Conservation (phyloP, 2,888 invertebrate species). For the Branchinecta sandiegonensis region DNA sequence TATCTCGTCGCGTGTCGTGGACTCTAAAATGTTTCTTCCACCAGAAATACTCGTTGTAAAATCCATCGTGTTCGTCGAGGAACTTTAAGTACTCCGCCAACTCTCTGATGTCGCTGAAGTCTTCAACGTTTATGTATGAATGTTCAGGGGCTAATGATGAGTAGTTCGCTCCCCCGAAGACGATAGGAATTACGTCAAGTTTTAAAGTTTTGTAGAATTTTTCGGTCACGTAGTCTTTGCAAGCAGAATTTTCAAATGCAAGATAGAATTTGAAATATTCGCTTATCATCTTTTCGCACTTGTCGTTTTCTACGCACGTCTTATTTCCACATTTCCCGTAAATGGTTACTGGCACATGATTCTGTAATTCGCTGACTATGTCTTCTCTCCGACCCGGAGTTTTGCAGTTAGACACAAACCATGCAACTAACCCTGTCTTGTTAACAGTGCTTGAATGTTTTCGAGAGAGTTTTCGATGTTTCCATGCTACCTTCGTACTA, state of each 20-base stretch:
- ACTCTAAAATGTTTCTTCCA: slow-evolving; percentile 39
- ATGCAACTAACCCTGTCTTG: slow-evolving; percentile 28
- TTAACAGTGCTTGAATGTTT: neutral
- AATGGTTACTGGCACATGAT: slow-evolving; percentile 32
- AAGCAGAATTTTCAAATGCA: slow-evolving; percentile 22
- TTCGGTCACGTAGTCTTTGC: slow-evolving; percentile 30
- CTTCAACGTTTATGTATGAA: slow-evolving; percentile 22
- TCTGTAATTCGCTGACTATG: slow-evolving; percentile 31
- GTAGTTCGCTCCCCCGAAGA: slow-evolving; percentile 29
- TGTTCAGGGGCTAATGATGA: slow-evolving; percentile 27
- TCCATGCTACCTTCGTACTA: neutral
- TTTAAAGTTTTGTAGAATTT: slow-evolving; percentile 39
- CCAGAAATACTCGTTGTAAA: slow-evolving; percentile 39
- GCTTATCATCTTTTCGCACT: slow-evolving; percentile 29
- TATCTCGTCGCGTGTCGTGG: slow-evolving; percentile 29
- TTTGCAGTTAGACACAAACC: slow-evolving; percentile 31
- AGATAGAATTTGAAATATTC: slow-evolving; percentile 28
- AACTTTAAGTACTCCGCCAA: slow-evolving; percentile 39
- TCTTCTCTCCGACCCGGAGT: slow-evolving; percentile 31
- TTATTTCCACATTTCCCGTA: slow-evolving; percentile 33
- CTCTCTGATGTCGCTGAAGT: slow-evolving; percentile 27
- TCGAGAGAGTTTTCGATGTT: slow-evolving; percentile 15
- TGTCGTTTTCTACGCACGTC: slow-evolving; percentile 29
- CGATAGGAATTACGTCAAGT: slow-evolving; percentile 29
- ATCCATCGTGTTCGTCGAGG: slow-evolving; percentile 36